phyloP scores from a whole-genome alignment of 2,797 vertebrate genomes.

The Periparus ater region DNA sequence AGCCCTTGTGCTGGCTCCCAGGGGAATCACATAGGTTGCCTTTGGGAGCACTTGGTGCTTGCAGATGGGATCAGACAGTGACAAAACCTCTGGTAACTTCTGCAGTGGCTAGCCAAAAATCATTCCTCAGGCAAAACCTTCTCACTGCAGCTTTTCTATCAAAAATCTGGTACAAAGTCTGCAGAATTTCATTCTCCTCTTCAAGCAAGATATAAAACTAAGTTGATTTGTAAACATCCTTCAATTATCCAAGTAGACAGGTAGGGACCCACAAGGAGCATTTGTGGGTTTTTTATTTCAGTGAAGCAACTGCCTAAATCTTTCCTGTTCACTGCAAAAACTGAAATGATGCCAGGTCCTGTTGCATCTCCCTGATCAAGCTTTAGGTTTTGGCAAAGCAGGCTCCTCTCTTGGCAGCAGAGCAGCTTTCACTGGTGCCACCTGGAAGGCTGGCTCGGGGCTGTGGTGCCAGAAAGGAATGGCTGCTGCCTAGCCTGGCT shows the following conservation, averaged over 20 bases:
- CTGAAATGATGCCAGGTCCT: not conserved
- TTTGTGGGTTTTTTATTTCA: not conserved
- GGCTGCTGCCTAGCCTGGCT: not conserved
- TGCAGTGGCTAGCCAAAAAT: not conserved
- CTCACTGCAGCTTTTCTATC: not conserved
- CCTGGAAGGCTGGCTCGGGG: not conserved
- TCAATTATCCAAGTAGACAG: not conserved
- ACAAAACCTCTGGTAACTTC: not conserved
- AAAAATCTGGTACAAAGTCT: not conserved
- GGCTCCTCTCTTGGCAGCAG: not conserved
- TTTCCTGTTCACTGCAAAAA: not conserved
- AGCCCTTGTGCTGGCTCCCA: not conserved
- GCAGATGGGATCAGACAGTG: not conserved
- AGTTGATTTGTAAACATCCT: not conserved
- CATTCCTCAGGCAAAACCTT: not conserved
- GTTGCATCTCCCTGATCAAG: not conserved
- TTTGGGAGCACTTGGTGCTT: accelerated
- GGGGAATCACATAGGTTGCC: accelerated
- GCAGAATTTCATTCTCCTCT: not conserved
- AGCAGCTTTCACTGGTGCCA: not conserved
- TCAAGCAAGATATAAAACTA: not conserved
- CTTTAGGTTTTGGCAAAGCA: not conserved
- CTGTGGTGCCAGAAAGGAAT: not conserved
- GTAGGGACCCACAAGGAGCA: not conserved
- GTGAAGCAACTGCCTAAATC: not conserved